Evolutionary conservation across 2,113 vertebrate genomes (phyloP).

Genomic region (Erythrolamprus reginae): DNA sequence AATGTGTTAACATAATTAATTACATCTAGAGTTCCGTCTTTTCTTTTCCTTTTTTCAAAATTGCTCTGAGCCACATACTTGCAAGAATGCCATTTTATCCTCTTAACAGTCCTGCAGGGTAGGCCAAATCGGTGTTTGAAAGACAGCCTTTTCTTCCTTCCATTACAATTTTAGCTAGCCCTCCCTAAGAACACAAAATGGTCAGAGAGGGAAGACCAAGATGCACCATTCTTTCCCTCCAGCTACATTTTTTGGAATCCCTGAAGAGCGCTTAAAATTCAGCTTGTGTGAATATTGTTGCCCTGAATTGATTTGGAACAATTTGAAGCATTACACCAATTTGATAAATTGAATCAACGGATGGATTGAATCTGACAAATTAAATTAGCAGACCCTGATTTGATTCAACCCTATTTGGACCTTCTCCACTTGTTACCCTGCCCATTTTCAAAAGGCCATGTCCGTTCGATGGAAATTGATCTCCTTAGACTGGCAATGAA

Average conservation of each 20-base stretch:
- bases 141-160: too few relatives aligned
- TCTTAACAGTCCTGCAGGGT: background rate
- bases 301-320: background rate
- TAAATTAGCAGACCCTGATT: background rate
- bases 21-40: background rate
- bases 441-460: background rate
- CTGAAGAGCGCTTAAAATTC: background rate
- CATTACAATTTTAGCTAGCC: background rate
- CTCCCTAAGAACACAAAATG: background rate
- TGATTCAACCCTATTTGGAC: background rate
- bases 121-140: too few relatives aligned
- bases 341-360: background rate
- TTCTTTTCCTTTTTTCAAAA: background rate
- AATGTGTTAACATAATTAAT: background rate
- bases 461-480: background rate
- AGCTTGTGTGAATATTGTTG: background rate
- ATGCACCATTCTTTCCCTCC: background rate
- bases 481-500: too few relatives aligned
- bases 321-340: background rate
- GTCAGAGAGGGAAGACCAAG: background rate
- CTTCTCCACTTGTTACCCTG: background rate
- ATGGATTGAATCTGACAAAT: background rate
- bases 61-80: background rate
- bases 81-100: background rate
- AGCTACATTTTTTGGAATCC: background rate